These are phyloP conservation scores for Dione juno DNA, from an alignment of 2,888 invertebrate genomes.

Conservation along the genomic window DNA sequence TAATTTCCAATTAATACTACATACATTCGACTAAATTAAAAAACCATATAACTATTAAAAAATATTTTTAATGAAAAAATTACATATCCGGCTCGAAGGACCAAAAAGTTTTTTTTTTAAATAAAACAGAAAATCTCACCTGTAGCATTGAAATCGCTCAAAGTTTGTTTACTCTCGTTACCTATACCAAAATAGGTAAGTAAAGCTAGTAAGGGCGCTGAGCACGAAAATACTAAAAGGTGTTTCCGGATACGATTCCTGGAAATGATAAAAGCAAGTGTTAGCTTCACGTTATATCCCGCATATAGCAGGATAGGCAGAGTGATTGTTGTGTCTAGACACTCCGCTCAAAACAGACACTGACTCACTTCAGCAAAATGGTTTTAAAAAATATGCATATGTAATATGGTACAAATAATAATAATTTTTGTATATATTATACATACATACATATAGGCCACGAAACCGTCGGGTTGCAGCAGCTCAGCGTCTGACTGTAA, in stretches of 20 bases:
- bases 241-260: conserved; percentile 93
- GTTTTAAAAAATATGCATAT: too few relatives aligned
- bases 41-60: too few relatives aligned
- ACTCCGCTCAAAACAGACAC: too few relatives aligned
- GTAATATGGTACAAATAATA: too few relatives aligned
- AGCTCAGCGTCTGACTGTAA: too few relatives aligned
- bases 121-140: conserved; percentile 75
- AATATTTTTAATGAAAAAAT: too few relatives aligned
- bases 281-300: not conserved
- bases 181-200: conserved; percentile 97
- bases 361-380: too few relatives aligned
- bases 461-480: too few relatives aligned
- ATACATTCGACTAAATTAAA: too few relatives aligned
- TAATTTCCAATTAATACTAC: too few relatives aligned
- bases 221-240: conserved; percentile 94
- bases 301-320: not conserved
- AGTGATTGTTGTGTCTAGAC: not conserved
- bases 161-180: conserved; percentile 94
- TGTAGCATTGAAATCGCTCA: conserved; percentile 95
- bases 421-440: too few relatives aligned
- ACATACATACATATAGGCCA: too few relatives aligned
- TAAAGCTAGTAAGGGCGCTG: conserved; percentile 95
- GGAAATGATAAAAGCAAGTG: conserved; percentile 31
- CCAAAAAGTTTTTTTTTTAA: conserved; percentile 49
- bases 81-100: not conserved